Conservation (phyloP, 2,888 invertebrate species). For the Dryocosmus kuriphilus region DNA sequence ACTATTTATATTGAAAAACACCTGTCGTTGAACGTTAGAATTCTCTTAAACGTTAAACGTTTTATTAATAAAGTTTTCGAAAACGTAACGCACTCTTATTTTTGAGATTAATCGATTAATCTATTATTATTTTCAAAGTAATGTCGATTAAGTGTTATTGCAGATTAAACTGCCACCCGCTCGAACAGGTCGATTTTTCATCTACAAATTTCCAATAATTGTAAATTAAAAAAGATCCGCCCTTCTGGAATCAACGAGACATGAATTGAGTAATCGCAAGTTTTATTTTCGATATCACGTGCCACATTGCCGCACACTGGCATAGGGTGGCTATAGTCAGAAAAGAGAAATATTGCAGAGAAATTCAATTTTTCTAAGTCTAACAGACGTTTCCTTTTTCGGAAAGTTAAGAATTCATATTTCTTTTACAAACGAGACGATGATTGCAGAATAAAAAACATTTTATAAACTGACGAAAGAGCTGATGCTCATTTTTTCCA, state of each 20-base stretch:
- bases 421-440: neutral
- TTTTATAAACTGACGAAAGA: slow-evolving; percentile 9
- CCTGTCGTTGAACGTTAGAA: slow-evolving; percentile 60
- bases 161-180: slow-evolving; percentile 40
- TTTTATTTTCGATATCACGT: slow-evolving; percentile 71
- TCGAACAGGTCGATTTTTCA: neutral
- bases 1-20: slow-evolving; percentile 64
- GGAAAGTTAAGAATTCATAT: neutral
- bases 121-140: slow-evolving; percentile 13
- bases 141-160: neutral
- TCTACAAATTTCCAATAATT: neutral
- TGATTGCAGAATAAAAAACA: neutral
- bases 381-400: slow-evolving; percentile 35
- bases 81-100: slow-evolving; percentile 19
- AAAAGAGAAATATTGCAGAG: neutral
- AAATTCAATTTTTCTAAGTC: slow-evolving; percentile 22
- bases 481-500: slow-evolving; percentile 24
- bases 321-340: slow-evolving; percentile 70
- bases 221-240: neutral
- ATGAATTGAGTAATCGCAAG: slow-evolving; percentile 69
- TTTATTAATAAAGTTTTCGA: slow-evolving; percentile 9
- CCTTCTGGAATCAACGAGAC: slow-evolving; percentile 64
- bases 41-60: slow-evolving; percentile 51
- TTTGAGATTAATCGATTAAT: slow-evolving; percentile 19
- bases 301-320: slow-evolving; percentile 72